phyloP scores from a whole-genome alignment of 2,888 invertebrate genomes.

The Pseudeuparius sepicola region DNA sequence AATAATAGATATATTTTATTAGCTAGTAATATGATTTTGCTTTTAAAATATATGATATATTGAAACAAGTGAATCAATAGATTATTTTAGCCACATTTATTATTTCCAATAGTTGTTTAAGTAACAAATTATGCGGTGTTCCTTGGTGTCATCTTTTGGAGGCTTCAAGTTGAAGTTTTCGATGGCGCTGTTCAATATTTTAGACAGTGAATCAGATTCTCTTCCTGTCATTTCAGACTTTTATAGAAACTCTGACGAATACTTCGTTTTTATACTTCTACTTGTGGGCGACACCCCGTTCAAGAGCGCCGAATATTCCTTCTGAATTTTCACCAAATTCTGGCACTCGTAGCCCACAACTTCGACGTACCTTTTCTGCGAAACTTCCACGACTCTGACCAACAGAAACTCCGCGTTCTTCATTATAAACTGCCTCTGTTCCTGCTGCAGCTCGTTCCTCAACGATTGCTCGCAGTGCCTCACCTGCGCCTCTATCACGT shows the following conservation, averaged over 20 bases:
- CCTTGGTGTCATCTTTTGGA: too few relatives aligned
- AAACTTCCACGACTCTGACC: slow-evolving; percentile 52
- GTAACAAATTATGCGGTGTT: too few relatives aligned
- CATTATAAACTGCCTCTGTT: slow-evolving; percentile 44
- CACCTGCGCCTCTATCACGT: slow-evolving; percentile 66
- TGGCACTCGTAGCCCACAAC: slow-evolving; percentile 50
- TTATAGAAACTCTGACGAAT: slow-evolving; percentile 46
- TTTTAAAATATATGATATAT: too few relatives aligned
- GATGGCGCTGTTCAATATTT: too few relatives aligned
- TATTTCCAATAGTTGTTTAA: too few relatives aligned
- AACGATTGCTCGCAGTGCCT: slow-evolving; percentile 50
- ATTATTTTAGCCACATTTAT: too few relatives aligned
- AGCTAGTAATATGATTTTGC: too few relatives aligned
- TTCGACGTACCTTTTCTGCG: slow-evolving; percentile 51
- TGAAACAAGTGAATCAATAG: too few relatives aligned
- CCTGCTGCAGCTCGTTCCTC: slow-evolving; percentile 44
- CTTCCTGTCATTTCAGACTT: too few relatives aligned
- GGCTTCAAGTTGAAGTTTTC: too few relatives aligned
- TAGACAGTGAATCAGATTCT: too few relatives aligned
- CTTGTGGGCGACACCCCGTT: slow-evolving; percentile 47
- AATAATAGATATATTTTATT: too few relatives aligned
- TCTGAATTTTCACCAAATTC: slow-evolving; percentile 42
- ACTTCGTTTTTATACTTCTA: slow-evolving; percentile 51
- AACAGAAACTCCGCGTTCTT: slow-evolving; percentile 64
- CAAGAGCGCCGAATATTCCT: slow-evolving; percentile 45